phyloP scores from a whole-genome alignment of 2,797 vertebrate genomes.

The Buceros bicornis region DNA sequence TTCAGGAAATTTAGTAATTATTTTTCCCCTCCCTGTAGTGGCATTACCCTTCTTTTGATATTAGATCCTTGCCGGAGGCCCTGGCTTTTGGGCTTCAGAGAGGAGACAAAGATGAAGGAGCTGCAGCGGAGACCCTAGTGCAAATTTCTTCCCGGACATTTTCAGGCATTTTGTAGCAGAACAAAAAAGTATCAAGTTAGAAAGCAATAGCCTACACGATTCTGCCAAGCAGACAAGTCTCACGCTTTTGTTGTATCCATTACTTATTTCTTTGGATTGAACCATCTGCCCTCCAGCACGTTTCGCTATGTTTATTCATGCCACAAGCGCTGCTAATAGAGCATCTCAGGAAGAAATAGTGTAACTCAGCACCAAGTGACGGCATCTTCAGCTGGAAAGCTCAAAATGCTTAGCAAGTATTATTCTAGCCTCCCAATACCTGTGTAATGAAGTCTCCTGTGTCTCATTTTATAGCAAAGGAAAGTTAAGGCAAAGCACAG shows the following conservation, averaged over 20 bases:
- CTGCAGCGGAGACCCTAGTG: background rate
- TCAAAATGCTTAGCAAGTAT: background rate
- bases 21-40: slow-evolving; percentile 1
- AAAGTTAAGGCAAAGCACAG: background rate
- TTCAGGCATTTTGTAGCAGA: slow-evolving; percentile 8
- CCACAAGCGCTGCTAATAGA: background rate
- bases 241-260: background rate
- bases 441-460: background rate
- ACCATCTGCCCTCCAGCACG: background rate
- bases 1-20: slow-evolving; percentile 72
- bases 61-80: slow-evolving; percentile 49
- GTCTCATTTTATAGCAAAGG: background rate
- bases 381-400: background rate
- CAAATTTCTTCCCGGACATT: slow-evolving; percentile 40
- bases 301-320: background rate
- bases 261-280: background rate
- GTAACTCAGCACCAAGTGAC: background rate
- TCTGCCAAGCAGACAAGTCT: background rate
- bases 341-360: background rate
- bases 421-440: background rate
- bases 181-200: background rate
- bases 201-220: background rate
- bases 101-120: slow-evolving; percentile 51
- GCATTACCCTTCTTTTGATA: slow-evolving; percentile 70
- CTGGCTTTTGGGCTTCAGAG: background rate